These are phyloP conservation scores for Siphamia tubifer DNA, from an alignment of 2,113 vertebrate genomes.

Conservation along the genomic window DNA sequence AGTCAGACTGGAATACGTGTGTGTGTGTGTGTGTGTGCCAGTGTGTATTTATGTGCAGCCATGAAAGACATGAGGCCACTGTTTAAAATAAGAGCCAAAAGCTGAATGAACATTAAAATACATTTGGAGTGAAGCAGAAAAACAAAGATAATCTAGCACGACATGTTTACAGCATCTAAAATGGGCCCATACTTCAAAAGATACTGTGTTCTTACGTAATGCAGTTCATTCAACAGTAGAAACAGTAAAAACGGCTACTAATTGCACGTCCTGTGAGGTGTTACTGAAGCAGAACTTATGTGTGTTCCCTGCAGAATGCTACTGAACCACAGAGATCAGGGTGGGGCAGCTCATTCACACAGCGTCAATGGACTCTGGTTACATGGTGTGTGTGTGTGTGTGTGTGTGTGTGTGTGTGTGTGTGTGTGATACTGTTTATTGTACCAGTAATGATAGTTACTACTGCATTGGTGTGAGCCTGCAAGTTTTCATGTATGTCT, in stretches of 20 bases:
- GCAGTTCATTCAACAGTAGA: slow-evolving; percentile 15
- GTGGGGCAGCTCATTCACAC: slow-evolving; percentile 23
- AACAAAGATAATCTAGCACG: slow-evolving; percentile 37
- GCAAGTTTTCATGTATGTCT: too few species aligned
- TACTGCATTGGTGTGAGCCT: too few species aligned
- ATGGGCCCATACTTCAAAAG: slow-evolving; percentile 13
- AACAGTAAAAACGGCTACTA: slow-evolving; percentile 5
- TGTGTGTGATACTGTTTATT: too few species aligned
- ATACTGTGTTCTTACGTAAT: not conserved
- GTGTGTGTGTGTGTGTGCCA: not conserved
- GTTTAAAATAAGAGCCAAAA: not conserved
- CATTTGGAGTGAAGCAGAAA: not conserved
- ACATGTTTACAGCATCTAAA: slow-evolving; percentile 14
- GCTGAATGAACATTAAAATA: not conserved
- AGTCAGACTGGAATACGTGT: slow-evolving; percentile 15
- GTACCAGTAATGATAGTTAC: too few species aligned
- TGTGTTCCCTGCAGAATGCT: not conserved
- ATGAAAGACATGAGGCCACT: slow-evolving; percentile 6
- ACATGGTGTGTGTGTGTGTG: not conserved
- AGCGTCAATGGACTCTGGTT: slow-evolving; percentile 15
- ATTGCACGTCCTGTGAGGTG: slow-evolving; percentile 23
- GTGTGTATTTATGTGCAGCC: slow-evolving; percentile 1
- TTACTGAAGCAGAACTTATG: slow-evolving; percentile 14
- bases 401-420: slow-evolving; percentile 15
- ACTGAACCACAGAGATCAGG: slow-evolving; percentile 24